Evolutionary conservation across 2,888 invertebrate genomes (phyloP), one percentile per base, ranked within the genome.

Genomic region (Drosophila tanythrix): DNA sequence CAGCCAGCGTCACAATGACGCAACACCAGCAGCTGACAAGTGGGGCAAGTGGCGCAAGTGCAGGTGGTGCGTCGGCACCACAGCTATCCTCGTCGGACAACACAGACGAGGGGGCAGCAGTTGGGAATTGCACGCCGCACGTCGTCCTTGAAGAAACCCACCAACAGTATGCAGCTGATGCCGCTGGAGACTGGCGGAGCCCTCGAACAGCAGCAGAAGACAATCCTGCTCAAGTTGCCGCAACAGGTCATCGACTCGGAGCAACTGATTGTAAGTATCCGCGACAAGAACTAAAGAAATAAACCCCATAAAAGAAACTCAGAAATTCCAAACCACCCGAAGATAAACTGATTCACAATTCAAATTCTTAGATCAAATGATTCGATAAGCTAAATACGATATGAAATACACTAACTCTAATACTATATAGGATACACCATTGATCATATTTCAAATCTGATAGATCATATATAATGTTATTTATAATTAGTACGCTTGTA

Each of bases 201-300:
- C 60, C 77, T 52, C 46, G 86, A 55, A 61, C 84, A 91, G 63
- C 84, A 91, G 59, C 93, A 93, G 70, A 93, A 93, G 77, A 93
- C 93, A 0, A 92, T 93, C 63, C 69, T 93, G 63, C 79, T 93
- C 21, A 93, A 93, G 82, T 89, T 93, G 66, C 92, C 93, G 0
- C 91, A 92, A 43, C 91, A 89, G 65, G 79, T 90, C 69, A 89
- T 87, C 38, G 93, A 93, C 57, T 91, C 92, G 51, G 93, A 93
- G 57, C 93, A 93, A 74, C 74, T 93, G 70, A 93, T 93, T 83
- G 93, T 93, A 82, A 92, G 92, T 92, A 78, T 29, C 1, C 2
- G 4, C 15, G 15, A 46, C 25, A 46, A 46, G 15, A 46, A 25
- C 46, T 0, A n/a, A 6, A 8, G 25, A 18, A 29, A 18, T 11